A percentile compares a stretch with the other conserved stretches of the same genome.
phyloP scores from a whole-genome alignment of 2,113 vertebrate genomes.

The Phainopepla nitens region DNA sequence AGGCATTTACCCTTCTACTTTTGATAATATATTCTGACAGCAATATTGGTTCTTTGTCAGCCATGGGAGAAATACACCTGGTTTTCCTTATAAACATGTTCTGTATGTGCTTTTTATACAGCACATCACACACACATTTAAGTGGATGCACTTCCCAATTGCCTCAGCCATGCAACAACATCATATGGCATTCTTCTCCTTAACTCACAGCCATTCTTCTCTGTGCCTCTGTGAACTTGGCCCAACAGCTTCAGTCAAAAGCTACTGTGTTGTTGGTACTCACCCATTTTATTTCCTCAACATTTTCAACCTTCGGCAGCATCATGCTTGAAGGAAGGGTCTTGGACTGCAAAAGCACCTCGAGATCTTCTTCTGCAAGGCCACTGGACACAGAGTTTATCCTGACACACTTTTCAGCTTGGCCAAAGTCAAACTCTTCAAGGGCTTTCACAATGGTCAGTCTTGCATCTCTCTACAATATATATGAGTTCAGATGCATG shows the following conservation, averaged over 20 bases:
- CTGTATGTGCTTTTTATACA: background rate
- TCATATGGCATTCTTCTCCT: background rate
- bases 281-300: constrained; percentile 90
- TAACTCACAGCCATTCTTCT: background rate
- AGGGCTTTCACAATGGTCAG: constrained; percentile 82
- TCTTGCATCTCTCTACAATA: constrained; percentile 83
- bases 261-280: constrained; percentile 32
- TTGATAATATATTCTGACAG: background rate
- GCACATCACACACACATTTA: background rate
- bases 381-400: constrained; percentile 93
- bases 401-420: constrained; percentile 89
- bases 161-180: background rate
- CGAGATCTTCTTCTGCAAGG: constrained; percentile 86
- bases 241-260: background rate
- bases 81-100: background rate
- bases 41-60: background rate
- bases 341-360: constrained; percentile 78
- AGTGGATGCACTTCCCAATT: background rate
- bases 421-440: constrained; percentile 81
- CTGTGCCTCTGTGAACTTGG: background rate
- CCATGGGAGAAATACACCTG: background rate
- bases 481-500: background rate
- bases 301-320: constrained; percentile 92
- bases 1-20: background rate
- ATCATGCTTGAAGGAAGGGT: constrained; percentile 90